These are phyloP conservation scores for Panthera leo DNA, from an alignment of 2,113 vertebrate species.

Conservation along the genomic window DNA sequence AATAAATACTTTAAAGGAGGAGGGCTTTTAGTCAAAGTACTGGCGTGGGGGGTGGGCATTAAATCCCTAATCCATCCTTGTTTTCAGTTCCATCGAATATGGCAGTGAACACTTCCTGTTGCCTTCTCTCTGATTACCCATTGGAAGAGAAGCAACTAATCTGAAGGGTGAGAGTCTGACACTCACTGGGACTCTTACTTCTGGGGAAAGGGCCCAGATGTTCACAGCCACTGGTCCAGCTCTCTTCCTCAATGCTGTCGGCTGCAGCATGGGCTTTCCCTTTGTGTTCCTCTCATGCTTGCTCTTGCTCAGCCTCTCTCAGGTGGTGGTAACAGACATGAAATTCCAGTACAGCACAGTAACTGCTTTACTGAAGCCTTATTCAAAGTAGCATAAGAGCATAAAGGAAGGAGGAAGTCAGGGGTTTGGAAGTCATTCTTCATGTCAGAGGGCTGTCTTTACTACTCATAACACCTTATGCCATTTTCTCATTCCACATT, in stretches of 20 bases:
- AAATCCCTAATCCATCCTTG: not conserved
- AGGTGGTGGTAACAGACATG: not conserved
- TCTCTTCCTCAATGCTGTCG: not conserved
- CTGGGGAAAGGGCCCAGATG: not conserved
- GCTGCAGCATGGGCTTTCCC: not conserved
- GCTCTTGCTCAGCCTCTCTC: not conserved
- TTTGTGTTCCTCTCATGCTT: not conserved
- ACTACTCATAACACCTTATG: not conserved
- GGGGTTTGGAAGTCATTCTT: not conserved
- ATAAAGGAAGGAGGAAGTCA: not conserved
- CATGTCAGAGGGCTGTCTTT: not conserved
- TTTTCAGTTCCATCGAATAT: not conserved
- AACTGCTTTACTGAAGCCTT: not conserved
- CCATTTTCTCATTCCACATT: not conserved
- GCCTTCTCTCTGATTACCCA: not conserved
- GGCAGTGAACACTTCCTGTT: not conserved
- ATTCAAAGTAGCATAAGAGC: not conserved
- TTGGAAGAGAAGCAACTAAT: not conserved
- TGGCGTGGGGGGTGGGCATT: not conserved
- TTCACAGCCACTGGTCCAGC: not conserved
- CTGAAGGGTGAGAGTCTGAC: no score
- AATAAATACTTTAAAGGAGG: not conserved
- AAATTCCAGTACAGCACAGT: not conserved
- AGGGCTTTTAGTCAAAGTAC: not conserved
- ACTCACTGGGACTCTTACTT: not conserved